Conservation (phyloP, 2,113 vertebrate species). For the Willisornis vidua region DNA sequence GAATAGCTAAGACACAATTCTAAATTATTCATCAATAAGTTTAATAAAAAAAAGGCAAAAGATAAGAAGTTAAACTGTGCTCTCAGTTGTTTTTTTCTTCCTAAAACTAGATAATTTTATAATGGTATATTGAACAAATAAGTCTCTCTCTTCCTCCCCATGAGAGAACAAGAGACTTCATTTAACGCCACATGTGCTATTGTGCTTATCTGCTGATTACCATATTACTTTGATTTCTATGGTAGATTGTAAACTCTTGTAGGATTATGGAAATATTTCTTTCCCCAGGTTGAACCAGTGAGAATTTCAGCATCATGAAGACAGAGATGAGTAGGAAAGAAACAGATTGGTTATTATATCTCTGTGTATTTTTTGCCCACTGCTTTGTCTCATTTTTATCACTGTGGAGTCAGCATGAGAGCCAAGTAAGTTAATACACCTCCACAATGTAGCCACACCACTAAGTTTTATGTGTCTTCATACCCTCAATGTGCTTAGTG, state of each 20-base stretch:
- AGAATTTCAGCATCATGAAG: conserved; percentile 65
- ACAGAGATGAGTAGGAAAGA: conserved; percentile 46
- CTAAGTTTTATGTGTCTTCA: conserved; percentile 36
- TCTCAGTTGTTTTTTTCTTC: conserved; percentile 14
- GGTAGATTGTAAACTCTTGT: conserved; percentile 67
- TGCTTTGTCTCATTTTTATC: conserved; percentile 65
- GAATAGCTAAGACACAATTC: conserved; percentile 60
- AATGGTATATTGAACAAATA: conserved; percentile 71
- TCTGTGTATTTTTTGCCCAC: conserved; percentile 53
- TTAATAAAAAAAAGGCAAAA: conserved; percentile 35
- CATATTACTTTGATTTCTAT: conserved; percentile 73
- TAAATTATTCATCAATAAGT: conserved; percentile 78
- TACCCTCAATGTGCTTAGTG: background rate
- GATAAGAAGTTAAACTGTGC: conserved; percentile 60
- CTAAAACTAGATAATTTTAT: conserved; percentile 70
- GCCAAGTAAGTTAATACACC: conserved; percentile 13
- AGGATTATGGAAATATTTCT: conserved; percentile 69
- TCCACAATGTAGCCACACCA: background rate
- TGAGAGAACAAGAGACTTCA: conserved; percentile 73
- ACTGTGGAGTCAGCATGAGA: conserved; percentile 56
- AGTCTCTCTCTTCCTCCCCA: conserved; percentile 38
- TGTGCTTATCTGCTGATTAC: conserved; percentile 72
- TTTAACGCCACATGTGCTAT: conserved; percentile 63
- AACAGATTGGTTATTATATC: conserved; percentile 56
- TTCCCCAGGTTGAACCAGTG: conserved; percentile 57